Evolutionary conservation across 2,888 invertebrate species (phyloP), one percentile per base, ranked within the genome.

Genomic region (Drosophila anomelani): DNA sequence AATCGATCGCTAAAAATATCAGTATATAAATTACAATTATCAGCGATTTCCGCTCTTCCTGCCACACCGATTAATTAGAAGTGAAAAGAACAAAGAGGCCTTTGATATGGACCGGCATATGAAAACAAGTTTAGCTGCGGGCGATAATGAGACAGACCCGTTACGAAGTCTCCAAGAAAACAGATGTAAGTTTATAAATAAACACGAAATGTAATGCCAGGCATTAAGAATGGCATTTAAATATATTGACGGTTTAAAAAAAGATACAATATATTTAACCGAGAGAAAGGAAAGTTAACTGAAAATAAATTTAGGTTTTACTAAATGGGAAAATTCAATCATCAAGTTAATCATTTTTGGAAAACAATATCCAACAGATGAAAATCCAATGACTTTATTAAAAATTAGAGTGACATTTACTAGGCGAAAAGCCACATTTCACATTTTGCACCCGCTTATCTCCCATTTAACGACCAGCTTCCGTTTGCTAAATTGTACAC

Each of bases 141-240:
- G 39, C 69, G 47, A 59, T 51, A 66, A 64, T 63, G 43, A 62
- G 44, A 29, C 54, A 51, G 20, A 26, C 17, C 54, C 62, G 51
- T 67, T 71, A 61, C 54, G 47, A 54, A 56, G 59, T 26, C 47
- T 12, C 26, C 39, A 64, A 62, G 63, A 53, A 66, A 86, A 75
- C 87, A 86, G 77, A 68, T 84, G 87, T 64, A 64, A 67, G 75
- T 70, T 75, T 84, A 84, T 75, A 77, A 73, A 73, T 72, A 72
- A 56, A 36, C 36, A 15, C 43, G 8, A 32, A 74, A 56, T 64
- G 47, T 17, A 10, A 44, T 47, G 26, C 38, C 39, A 58, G 32
- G 7, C 34, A 26, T 44, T 54, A 41, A 38, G 39, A 39, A 38
- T 39, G 13, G 4, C 9, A 39, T 46, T 26, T 15, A 12, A 29